phyloP scores from a whole-genome alignment of 2,888 invertebrate genomes.

The Drosophila conformis region DNA sequence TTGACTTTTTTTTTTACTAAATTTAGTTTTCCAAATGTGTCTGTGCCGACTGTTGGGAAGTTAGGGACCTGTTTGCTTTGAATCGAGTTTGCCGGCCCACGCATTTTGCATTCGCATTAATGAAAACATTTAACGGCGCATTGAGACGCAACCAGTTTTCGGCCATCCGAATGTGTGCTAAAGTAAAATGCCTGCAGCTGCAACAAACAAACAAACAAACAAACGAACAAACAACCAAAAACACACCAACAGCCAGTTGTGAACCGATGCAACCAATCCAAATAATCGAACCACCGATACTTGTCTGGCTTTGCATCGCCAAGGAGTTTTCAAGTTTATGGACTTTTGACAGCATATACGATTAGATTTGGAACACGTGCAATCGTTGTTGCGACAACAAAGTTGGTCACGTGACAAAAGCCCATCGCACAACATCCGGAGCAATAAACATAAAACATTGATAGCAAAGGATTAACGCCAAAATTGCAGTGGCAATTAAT shows the following conservation, averaged over 20 bases:
- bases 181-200: constrained; percentile 54
- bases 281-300: constrained; percentile 7
- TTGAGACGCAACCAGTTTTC: constrained; percentile 55
- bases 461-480: not conserved
- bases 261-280: constrained; percentile 13
- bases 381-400: constrained; percentile 33
- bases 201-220: constrained; percentile 16
- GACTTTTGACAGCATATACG: constrained; percentile 44
- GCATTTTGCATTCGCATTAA: constrained; percentile 57
- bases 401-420: constrained; percentile 24
- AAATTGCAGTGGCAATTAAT: not conserved
- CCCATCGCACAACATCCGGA: not conserved
- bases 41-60: constrained; percentile 27
- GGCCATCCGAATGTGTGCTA: constrained; percentile 51
- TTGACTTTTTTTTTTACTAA: constrained; percentile 5
- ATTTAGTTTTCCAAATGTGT: constrained; percentile 3
- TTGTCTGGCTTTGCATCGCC: constrained; percentile 21
- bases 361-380: constrained; percentile 36
- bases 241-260: constrained; percentile 2
- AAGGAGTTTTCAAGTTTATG: constrained; percentile 53
- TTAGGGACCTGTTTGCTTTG: constrained; percentile 47
- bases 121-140: constrained; percentile 53
- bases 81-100: constrained; percentile 54
- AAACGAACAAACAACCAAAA: not conserved
- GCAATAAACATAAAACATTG: not conserved